Conservation (phyloP, 2,888 invertebrate species). For the Muscina levida region DNA sequence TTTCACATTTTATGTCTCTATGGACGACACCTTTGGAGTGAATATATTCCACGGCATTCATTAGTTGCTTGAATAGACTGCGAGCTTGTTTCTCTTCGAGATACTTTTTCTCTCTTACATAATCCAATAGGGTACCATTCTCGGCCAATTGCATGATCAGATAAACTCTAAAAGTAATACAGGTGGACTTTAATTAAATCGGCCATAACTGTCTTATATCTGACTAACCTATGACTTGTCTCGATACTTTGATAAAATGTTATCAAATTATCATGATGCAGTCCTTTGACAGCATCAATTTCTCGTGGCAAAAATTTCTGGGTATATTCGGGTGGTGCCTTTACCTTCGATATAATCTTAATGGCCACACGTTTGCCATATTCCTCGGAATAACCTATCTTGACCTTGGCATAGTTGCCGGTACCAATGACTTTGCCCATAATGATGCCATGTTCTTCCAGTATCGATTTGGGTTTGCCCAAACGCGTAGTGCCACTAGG, state of each 20-base stretch:
- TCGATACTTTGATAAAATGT: constrained; percentile 91
- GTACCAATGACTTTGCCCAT: constrained; percentile 88
- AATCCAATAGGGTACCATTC: constrained; percentile 89
- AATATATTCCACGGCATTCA: constrained; percentile 88
- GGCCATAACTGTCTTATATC: neutral
- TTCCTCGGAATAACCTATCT: constrained; percentile 87
- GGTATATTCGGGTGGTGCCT: constrained; percentile 89
- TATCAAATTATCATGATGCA: constrained; percentile 89
- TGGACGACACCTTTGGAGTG: constrained; percentile 90
- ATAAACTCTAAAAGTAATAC: constrained; percentile 84
- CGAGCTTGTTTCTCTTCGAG: constrained; percentile 86
- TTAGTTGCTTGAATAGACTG: constrained; percentile 87
- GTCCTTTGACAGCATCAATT: constrained; percentile 90
- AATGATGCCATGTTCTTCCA: constrained; percentile 88
- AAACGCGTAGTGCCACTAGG: constrained; percentile 39
- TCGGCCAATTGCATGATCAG: constrained; percentile 92
- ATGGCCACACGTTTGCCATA: constrained; percentile 88
- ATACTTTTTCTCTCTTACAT: constrained; percentile 86
- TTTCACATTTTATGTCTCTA: constrained; percentile 90
- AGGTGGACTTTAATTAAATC: neutral
- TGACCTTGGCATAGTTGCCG: constrained; percentile 91
- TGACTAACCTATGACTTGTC: constrained; percentile 87
- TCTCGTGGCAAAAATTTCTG: constrained; percentile 90
- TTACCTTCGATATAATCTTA: constrained; percentile 91
- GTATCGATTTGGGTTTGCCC: constrained; percentile 82